Percentiles rank a stretch among this genome's conserved stretches.
Conservation (phyloP, 1,140 invertebrate genomes). For the Homalodisca vitripennis region DNA sequence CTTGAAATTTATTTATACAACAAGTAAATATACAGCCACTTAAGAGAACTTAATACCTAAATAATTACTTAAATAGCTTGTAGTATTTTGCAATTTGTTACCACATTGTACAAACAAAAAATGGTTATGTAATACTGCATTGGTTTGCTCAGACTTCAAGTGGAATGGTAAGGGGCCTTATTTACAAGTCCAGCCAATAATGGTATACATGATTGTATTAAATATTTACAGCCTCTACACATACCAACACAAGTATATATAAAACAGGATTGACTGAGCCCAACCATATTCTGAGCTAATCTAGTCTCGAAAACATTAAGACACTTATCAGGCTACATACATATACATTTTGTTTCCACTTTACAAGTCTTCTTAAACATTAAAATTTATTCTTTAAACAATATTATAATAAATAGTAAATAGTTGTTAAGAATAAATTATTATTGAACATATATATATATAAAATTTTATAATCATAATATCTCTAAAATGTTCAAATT, state of each 20-base stretch:
- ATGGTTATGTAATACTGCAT: conserved; percentile 29
- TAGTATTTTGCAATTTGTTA: conserved; percentile 6
- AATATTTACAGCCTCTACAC: conserved; percentile 9
- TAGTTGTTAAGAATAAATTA: no score
- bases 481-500: no score
- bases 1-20: conserved; percentile 13
- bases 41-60: not conserved
- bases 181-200: conserved; percentile 7
- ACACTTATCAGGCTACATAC: no score
- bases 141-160: conserved; percentile 24
- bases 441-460: no score
- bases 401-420: no score
- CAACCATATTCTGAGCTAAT: no score
- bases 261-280: no score
- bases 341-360: no score
- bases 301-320: no score
- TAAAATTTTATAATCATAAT: no score
- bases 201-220: not conserved
- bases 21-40: not conserved
- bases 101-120: conserved; percentile 12
- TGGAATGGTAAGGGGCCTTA: conserved; percentile 14
- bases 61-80: not conserved
- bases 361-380: no score
- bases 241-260: not conserved
- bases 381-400: no score